phyloP scores from a whole-genome alignment of 2,797 vertebrate species.

The Amblyopsis hoosieri region DNA sequence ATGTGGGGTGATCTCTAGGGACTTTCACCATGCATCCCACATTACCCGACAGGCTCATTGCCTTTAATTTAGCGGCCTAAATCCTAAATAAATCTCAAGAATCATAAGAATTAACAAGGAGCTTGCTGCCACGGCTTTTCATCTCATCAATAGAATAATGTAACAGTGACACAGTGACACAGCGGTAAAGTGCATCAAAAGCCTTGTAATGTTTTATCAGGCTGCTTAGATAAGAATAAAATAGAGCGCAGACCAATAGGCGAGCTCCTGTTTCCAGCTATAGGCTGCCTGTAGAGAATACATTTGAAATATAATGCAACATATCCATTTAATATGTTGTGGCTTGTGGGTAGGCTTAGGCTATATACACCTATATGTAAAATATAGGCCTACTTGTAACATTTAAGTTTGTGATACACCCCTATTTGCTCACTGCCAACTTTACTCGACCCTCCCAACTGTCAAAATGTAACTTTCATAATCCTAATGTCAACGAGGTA shows the following conservation, averaged over 20 bases:
- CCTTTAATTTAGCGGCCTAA: constrained; percentile 60
- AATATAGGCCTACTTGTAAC: not conserved
- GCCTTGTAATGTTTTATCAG: constrained; percentile 58
- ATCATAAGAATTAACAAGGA: constrained; percentile 63
- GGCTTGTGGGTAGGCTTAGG: not conserved
- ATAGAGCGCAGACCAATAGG: constrained; percentile 22
- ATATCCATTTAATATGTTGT: not conserved
- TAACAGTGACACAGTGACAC: constrained; percentile 74
- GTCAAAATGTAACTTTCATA: not conserved
- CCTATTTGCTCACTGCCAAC: not conserved
- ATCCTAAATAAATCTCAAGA: constrained; percentile 65
- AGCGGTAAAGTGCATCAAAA: constrained; percentile 67
- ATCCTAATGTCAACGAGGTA: not conserved
- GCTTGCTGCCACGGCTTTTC: constrained; percentile 60
- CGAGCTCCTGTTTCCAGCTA: constrained; percentile 38
- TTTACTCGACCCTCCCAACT: constrained; percentile 20
- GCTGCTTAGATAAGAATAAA: constrained; percentile 48
- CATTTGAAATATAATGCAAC: constrained; percentile 19
- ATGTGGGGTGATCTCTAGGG: constrained; percentile 71
- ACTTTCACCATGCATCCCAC: constrained; percentile 71
- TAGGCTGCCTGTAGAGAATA: constrained; percentile 29
- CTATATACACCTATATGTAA: too few species aligned
- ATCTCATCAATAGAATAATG: constrained; percentile 64
- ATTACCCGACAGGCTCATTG: constrained; percentile 76
- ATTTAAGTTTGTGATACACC: not conserved